A percentile compares a stretch with the other conserved stretches of the same genome.
Conservation (phyloP, 2,888 invertebrate genomes). For the Drosophila birchii region DNA sequence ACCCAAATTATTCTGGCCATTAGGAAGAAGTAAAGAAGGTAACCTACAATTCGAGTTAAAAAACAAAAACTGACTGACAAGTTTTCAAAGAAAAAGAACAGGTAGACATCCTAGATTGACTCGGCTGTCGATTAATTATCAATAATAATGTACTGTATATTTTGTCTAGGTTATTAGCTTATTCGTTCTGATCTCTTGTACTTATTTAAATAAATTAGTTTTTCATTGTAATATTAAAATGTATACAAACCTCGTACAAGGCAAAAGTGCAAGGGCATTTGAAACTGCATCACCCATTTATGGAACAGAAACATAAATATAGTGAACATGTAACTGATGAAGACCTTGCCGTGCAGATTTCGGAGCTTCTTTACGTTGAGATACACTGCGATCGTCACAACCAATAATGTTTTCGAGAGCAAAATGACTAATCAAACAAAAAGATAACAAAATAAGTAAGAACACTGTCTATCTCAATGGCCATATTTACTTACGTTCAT, state of each 20-base stretch:
- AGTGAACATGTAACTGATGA: slow-evolving; percentile 1
- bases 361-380: background rate
- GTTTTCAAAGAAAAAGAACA: too few relatives aligned
- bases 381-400: background rate
- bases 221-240: too few relatives aligned
- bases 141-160: too few relatives aligned
- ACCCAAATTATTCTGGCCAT: background rate
- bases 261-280: background rate
- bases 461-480: background rate
- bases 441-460: background rate
- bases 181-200: too few relatives aligned
- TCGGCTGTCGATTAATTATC: too few relatives aligned
- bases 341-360: background rate
- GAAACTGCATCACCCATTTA: background rate
- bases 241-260: background rate
- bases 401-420: background rate
- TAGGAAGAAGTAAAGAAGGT: background rate
- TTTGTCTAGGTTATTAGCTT: too few relatives aligned
- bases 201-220: too few relatives aligned
- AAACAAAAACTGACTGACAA: too few relatives aligned
- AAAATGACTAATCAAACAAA: background rate
- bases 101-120: too few relatives aligned
- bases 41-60: background rate
- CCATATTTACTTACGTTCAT: background rate
- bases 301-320: background rate